Conservation (phyloP, 2,888 invertebrate species). For the Orthonychiurus folsomi region DNA sequence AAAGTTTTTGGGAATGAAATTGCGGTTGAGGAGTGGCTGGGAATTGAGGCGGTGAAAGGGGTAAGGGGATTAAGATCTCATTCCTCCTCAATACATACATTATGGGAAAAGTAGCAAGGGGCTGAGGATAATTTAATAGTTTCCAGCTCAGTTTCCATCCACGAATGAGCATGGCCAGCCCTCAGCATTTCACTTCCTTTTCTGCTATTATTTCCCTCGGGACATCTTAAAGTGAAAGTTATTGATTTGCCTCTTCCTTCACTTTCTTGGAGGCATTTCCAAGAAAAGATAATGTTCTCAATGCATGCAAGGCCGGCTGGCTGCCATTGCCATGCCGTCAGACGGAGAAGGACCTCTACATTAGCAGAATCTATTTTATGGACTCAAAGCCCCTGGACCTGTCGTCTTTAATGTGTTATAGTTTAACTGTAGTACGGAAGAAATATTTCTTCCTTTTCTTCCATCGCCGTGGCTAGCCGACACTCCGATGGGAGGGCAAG, state of each 20-base stretch:
- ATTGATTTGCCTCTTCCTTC: background rate
- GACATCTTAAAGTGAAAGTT: slow-evolving; percentile 38
- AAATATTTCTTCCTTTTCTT: background rate
- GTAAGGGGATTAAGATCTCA: background rate
- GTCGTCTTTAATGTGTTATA: background rate
- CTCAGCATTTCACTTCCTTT: slow-evolving; percentile 21
- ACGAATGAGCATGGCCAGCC: background rate
- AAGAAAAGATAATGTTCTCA: background rate
- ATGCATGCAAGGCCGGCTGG: background rate
- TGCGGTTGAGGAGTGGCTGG: background rate
- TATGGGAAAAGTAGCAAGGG: background rate
- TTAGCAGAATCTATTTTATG: background rate
- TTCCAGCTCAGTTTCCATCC: background rate
- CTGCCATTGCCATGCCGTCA: too few species aligned
- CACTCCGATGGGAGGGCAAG: background rate
- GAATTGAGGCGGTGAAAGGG: background rate
- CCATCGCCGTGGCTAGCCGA: background rate
- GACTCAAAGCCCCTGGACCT: background rate
- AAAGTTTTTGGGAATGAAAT: background rate
- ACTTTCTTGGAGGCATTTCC: background rate
- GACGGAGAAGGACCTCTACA: too few species aligned
- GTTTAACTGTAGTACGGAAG: background rate
- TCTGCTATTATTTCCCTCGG: slow-evolving; percentile 36
- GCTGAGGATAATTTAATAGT: slow-evolving; percentile 2
- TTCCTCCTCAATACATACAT: slow-evolving; percentile 1